These are phyloP conservation scores for Myrmecobius fasciatus DNA, from an alignment of 2,113 vertebrate genomes.

Conservation along the genomic window DNA sequence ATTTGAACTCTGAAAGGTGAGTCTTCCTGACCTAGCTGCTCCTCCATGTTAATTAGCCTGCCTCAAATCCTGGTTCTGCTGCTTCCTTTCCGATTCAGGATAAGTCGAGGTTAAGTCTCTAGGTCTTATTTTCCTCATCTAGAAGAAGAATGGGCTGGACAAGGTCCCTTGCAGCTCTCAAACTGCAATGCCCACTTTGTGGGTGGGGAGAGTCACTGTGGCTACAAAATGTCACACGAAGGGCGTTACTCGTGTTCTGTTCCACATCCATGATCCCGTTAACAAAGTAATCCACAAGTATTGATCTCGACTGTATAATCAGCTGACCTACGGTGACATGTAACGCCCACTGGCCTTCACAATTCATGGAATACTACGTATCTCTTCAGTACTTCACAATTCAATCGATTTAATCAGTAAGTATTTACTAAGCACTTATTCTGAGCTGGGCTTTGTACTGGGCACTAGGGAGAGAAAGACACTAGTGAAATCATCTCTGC, in stretches of 20 bases:
- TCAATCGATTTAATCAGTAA: neutral
- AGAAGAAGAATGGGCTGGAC: neutral
- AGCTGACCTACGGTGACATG: neutral
- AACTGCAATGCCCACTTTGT: neutral
- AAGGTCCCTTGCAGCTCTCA: neutral
- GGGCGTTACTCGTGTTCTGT: neutral
- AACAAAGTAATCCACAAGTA: neutral
- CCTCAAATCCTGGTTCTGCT: neutral
- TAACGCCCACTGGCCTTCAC: neutral
- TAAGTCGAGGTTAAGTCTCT: no score
- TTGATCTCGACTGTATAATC: neutral
- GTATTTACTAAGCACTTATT: neutral
- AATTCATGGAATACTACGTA: neutral
- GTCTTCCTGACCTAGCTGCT: neutral
- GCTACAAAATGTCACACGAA: neutral
- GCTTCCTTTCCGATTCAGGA: neutral
- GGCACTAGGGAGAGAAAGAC: neutral
- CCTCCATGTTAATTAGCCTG: neutral
- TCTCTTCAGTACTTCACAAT: no score
- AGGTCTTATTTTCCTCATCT: neutral
- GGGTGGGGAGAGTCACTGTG: neutral
- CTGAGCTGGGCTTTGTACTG: neutral
- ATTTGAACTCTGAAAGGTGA: neutral
- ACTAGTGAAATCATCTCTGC: neutral
- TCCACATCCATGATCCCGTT: neutral